Conservation (phyloP, 2,888 invertebrate genomes). For the Endotricha flammealis region DNA sequence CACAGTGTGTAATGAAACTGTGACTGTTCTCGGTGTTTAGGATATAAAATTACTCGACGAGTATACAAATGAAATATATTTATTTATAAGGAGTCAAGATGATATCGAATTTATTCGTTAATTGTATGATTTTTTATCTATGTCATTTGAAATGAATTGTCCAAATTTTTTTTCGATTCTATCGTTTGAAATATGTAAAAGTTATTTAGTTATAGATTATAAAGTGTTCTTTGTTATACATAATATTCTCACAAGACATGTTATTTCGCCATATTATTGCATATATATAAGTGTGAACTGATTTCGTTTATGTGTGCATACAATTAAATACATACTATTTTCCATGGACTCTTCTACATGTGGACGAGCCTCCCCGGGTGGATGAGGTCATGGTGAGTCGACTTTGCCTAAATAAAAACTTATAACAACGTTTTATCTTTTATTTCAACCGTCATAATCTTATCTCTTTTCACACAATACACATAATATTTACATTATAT, state of each 20-base stretch:
- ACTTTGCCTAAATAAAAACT: constrained; percentile 58
- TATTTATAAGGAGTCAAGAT: neutral
- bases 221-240: constrained; percentile 18
- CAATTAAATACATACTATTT: constrained; percentile 65
- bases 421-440: constrained; percentile 36
- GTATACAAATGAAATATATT: neutral
- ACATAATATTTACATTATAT: constrained; percentile 19
- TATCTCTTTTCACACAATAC: constrained; percentile 11
- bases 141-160: neutral
- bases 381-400: constrained; percentile 74
- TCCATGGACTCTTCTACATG: constrained; percentile 72
- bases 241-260: constrained; percentile 14
- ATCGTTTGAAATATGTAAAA: constrained; percentile 7
- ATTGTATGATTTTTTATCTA: neutral
- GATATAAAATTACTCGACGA: constrained; percentile 13
- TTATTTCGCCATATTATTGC: constrained; percentile 21
- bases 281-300: constrained; percentile 32
- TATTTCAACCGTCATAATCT: constrained; percentile 26
- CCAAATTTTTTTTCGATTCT: neutral
- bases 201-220: constrained; percentile 11
- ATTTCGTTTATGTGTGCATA: constrained; percentile 48
- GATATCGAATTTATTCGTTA: neutral
- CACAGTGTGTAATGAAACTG: constrained; percentile 21
- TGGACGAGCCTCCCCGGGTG: constrained; percentile 63
- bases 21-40: constrained; percentile 26